These are phyloP conservation scores for Lomographa bimaculata DNA, from an alignment of 2,888 invertebrate genomes.

Conservation along the genomic window DNA sequence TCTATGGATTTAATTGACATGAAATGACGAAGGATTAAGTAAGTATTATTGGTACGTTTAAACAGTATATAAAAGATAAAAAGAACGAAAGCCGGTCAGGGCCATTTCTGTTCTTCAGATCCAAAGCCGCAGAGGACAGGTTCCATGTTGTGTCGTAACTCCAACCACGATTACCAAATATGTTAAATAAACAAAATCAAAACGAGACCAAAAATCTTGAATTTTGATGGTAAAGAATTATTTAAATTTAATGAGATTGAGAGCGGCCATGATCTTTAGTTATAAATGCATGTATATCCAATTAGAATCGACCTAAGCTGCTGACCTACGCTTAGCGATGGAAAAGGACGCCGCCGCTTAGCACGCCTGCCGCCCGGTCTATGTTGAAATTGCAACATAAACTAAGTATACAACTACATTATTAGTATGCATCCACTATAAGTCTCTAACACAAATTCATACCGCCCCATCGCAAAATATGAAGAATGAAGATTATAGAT, in stretches of 20 bases:
- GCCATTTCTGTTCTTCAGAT: conserved; percentile 63
- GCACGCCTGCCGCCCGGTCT: background rate
- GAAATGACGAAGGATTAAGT: too few relatives aligned
- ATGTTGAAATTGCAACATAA: conserved; percentile 20
- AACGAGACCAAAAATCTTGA: conserved; percentile 17
- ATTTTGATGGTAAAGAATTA: conserved; percentile 22
- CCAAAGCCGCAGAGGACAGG: conserved; percentile 51
- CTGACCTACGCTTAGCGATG: conserved; percentile 17
- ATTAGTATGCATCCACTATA: too few relatives aligned
- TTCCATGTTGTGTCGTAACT: conserved; percentile 59
- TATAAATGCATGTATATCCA: conserved; percentile 39
- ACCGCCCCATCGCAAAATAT: too few relatives aligned
- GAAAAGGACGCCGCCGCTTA: conserved; percentile 17
- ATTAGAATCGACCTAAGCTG: conserved; percentile 37
- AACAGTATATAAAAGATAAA: conserved; percentile 18
- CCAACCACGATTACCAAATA: conserved; percentile 50
- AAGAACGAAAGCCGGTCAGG: conserved; percentile 63
- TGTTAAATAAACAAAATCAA: conserved; percentile 41
- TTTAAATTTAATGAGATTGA: conserved; percentile 19
- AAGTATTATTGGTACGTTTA: too few relatives aligned
- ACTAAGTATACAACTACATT: too few relatives aligned
- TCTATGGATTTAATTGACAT: too few relatives aligned
- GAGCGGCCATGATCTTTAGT: conserved; percentile 36
- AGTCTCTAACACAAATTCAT: too few relatives aligned
- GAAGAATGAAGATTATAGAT: too few relatives aligned